These are phyloP conservation scores for Platyrinchus mystaceus DNA, from an alignment of 2,797 vertebrate species.

Conservation along the genomic window DNA sequence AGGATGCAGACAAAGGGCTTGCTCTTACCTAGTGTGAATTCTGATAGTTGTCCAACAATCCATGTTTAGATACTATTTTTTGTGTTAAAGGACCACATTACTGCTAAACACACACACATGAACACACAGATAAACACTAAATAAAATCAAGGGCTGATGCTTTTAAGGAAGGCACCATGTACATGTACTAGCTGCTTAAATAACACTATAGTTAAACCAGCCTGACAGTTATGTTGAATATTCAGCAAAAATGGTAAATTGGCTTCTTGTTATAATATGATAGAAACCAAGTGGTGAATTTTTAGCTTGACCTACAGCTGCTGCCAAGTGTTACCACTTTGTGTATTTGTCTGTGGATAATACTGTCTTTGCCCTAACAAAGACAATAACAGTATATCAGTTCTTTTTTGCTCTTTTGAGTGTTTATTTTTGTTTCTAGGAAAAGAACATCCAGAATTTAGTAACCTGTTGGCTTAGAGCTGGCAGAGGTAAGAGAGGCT, in stretches of 20 bases:
- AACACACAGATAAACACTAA: background rate
- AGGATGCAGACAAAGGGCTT: background rate
- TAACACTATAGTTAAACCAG: background rate
- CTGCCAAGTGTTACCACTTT: background rate
- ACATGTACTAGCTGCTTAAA: background rate
- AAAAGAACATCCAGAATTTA: background rate
- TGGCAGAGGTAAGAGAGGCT: background rate
- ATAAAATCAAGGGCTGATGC: background rate
- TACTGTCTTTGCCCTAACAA: background rate
- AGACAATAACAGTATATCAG: background rate
- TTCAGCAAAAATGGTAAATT: background rate
- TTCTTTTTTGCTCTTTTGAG: background rate
- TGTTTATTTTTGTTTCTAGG: background rate
- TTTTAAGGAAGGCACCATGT: background rate
- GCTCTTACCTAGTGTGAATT: background rate
- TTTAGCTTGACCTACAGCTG: background rate
- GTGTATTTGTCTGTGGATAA: background rate
- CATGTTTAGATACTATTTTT: background rate
- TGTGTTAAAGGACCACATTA: background rate
- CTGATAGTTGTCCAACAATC: background rate
- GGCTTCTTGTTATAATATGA: background rate
- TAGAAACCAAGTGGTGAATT: background rate
- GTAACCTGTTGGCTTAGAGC: background rate
- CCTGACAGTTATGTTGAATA: background rate
- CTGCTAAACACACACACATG: fast-evolving